Conservation (phyloP, 2,113 vertebrate species). For the Gymnogyps californianus region DNA sequence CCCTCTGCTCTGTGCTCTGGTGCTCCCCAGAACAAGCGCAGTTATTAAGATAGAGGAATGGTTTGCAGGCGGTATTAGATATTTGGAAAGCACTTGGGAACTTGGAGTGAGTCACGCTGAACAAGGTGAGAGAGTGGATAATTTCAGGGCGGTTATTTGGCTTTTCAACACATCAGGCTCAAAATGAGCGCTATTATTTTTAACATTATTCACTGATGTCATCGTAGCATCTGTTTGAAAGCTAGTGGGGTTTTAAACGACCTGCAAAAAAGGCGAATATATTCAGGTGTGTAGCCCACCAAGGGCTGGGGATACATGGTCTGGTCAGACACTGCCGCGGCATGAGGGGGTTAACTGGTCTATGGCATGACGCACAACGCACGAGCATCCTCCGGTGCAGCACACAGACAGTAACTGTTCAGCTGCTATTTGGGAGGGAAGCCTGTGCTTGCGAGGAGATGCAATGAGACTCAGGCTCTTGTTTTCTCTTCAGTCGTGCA, state of each 20-base stretch:
- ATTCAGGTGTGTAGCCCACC: background rate
- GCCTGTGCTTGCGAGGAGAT: background rate
- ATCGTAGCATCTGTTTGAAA: background rate
- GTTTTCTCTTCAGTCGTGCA: background rate
- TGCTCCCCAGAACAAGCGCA: background rate
- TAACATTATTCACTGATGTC: background rate
- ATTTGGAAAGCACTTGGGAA: background rate
- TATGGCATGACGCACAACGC: accelerated
- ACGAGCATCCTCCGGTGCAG: background rate
- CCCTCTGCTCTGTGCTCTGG: background rate
- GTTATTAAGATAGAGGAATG: background rate
- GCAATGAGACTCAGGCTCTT: background rate
- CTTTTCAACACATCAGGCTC: background rate
- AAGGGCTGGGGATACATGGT: accelerated
- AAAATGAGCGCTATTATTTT: background rate
- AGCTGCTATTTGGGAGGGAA: background rate
- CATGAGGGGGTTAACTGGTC: background rate
- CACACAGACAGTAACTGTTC: background rate
- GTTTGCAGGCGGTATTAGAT: background rate
- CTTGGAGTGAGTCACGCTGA: background rate
- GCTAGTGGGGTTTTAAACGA: background rate
- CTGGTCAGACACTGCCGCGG: background rate
- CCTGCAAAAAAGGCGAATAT: background rate
- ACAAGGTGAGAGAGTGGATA: background rate
- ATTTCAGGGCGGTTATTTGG: background rate